Conservation (phyloP, 2,888 invertebrate genomes). For the Taenaris catops region DNA sequence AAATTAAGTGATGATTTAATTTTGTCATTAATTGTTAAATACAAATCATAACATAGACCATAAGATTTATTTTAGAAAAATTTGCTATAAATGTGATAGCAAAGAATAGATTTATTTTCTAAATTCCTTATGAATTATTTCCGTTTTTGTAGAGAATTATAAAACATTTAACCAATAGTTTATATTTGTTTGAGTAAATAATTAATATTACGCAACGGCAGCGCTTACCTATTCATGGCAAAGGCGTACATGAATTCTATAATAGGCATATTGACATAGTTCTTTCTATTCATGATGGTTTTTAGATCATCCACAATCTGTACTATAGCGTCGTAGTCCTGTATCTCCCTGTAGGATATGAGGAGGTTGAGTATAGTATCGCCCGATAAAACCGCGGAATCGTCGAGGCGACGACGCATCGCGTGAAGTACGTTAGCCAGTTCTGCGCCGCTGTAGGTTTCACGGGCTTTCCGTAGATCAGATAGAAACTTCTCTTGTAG, state of each 20-base stretch:
- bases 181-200: too few relatives aligned
- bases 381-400: conserved; percentile 96
- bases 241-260: conserved; percentile 97
- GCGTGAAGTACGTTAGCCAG: conserved; percentile 89
- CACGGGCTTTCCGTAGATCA: conserved; percentile 95
- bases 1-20: too few relatives aligned
- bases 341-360: conserved; percentile 94
- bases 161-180: too few relatives aligned
- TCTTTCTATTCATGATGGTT: conserved; percentile 92
- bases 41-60: too few relatives aligned
- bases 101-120: too few relatives aligned
- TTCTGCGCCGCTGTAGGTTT: conserved; percentile 91
- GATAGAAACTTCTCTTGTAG: conserved; percentile 98
- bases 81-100: too few relatives aligned
- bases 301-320: conserved; percentile 96
- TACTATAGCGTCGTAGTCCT: conserved; percentile 99
- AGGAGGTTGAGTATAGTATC: conserved; percentile 97
- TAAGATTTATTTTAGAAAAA: too few relatives aligned
- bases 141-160: too few relatives aligned
- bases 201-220: too few relatives aligned
- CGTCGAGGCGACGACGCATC: conserved; percentile 95
- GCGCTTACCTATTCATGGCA: conserved; percentile 93
- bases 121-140: too few relatives aligned
- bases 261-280: conserved; percentile 93
- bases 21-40: too few relatives aligned